Conservation (phyloP, 2,888 invertebrate species). For the Ptychoptera albimana region DNA sequence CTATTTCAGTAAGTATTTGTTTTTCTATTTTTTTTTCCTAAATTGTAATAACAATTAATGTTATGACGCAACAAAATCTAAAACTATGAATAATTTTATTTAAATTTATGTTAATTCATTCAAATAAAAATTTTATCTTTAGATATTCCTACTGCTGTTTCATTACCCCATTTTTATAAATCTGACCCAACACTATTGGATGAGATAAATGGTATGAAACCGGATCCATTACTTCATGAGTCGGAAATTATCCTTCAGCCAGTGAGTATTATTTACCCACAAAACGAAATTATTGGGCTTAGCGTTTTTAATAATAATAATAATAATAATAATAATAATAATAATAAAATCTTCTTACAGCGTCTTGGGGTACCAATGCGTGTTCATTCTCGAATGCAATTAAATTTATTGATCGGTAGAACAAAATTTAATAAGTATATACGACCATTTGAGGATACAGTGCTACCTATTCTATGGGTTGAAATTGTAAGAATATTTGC, state of each 20-base stretch:
- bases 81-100: neutral
- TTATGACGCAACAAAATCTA: neutral
- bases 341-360: slow-evolving; percentile 22
- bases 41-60: neutral
- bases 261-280: slow-evolving; percentile 30
- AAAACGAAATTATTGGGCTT: too few relatives aligned
- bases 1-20: slow-evolving; percentile 44
- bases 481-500: slow-evolving; percentile 39
- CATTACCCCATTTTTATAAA: slow-evolving; percentile 54
- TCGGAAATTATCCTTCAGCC: slow-evolving; percentile 53
- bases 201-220: slow-evolving; percentile 44
- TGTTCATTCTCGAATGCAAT: slow-evolving; percentile 48
- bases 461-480: slow-evolving; percentile 55
- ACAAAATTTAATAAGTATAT: slow-evolving; percentile 44
- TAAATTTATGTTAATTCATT: too few relatives aligned
- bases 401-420: slow-evolving; percentile 50
- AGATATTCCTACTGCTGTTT: slow-evolving; percentile 60
- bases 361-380: slow-evolving; percentile 48
- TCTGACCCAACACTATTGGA: slow-evolving; percentile 40
- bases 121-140: slow-evolving; percentile 9
- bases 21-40: slow-evolving; percentile 36
- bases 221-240: slow-evolving; percentile 35
- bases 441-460: slow-evolving; percentile 41
- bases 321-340: neutral
- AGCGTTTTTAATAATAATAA: neutral